These are phyloP conservation scores for Muntiacus muntjak DNA, from an alignment of 2,113 vertebrate species.

Conservation along the genomic window DNA sequence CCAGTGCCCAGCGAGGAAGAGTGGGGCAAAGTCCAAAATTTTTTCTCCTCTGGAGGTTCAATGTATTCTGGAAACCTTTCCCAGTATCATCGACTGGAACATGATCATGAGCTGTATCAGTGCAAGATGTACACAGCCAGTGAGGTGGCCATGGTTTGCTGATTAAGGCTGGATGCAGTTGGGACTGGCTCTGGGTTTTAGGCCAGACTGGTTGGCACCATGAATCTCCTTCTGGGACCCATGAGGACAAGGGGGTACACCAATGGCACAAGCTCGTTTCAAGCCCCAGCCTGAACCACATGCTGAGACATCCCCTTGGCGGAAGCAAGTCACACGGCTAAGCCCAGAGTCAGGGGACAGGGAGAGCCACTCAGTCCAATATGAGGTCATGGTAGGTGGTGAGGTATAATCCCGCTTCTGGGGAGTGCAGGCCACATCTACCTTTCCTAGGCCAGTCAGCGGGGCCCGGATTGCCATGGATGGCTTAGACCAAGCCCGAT, in stretches of 20 bases:
- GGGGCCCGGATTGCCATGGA: neutral
- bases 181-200: neutral
- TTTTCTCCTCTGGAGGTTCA: neutral
- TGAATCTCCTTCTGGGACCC: neutral
- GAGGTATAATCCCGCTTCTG: neutral
- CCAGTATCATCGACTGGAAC: accelerated
- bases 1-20: neutral
- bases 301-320: neutral
- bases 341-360: neutral
- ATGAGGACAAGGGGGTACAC: neutral
- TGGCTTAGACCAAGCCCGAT: neutral
- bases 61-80: neutral
- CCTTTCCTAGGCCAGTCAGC: neutral
- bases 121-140: accelerated
- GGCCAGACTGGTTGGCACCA: neutral
- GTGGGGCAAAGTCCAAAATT: no score
- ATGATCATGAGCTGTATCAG: accelerated
- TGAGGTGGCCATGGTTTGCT: neutral
- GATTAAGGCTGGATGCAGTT: neutral
- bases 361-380: neutral
- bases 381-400: accelerated
- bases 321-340: neutral
- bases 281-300: neutral
- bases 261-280: neutral
- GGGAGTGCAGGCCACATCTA: neutral